These are phyloP conservation scores for Zoroaster sp. DNA, from an alignment of 53 echinoderm and acorn worm genomes.

Conservation along the genomic window DNA sequence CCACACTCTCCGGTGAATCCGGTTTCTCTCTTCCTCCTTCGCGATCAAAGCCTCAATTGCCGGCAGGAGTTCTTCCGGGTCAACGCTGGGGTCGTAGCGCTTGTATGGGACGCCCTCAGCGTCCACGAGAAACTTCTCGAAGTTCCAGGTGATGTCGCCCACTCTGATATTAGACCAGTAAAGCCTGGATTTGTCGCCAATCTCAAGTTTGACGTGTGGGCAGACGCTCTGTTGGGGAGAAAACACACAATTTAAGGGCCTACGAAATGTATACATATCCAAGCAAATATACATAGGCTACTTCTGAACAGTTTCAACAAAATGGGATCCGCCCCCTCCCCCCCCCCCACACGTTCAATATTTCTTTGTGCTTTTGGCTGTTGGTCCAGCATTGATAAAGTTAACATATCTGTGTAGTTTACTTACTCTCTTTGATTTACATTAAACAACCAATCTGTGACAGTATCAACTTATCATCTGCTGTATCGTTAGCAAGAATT, in stretches of 20 bases:
- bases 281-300: no score
- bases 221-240: conserved; percentile 60
- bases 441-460: no score
- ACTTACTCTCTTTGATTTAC: no score
- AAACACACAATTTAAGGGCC: not conserved
- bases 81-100: conserved; percentile 71
- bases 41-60: conserved; percentile 53
- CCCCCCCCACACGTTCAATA: no score
- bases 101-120: conserved; percentile 73
- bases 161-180: conserved; percentile 71
- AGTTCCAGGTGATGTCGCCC: conserved; percentile 95
- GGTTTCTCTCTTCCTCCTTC: not conserved
- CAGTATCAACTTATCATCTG: no score
- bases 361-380: no score
- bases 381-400: no score
- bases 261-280: no score
- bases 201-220: conserved; percentile 72
- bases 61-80: conserved; percentile 28
- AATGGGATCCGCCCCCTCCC: no score
- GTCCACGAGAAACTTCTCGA: conserved; percentile 88
- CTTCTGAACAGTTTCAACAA: no score
- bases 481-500: no score
- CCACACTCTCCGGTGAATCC: not conserved
- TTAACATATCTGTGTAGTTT: no score
- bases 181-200: conserved; percentile 63